Evolutionary conservation across 2,113 vertebrate genomes (phyloP).

Genomic region (Perca flavescens): DNA sequence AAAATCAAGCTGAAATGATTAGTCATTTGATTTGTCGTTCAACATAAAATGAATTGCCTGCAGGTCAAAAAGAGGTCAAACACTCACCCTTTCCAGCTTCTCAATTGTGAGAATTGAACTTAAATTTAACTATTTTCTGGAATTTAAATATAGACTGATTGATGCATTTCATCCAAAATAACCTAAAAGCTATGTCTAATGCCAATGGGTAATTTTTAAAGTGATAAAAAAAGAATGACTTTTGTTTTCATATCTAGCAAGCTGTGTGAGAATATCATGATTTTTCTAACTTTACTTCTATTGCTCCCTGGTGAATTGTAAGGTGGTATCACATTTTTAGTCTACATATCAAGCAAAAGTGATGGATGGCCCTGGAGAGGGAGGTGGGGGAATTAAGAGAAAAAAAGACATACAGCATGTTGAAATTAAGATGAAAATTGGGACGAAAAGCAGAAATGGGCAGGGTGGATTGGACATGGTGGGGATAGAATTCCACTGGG

Average conservation of each 20-base stretch:
- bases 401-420: constrained; percentile 70
- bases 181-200: constrained; percentile 8
- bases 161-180: not conserved
- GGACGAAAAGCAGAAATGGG: constrained; percentile 72
- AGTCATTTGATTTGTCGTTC: not conserved
- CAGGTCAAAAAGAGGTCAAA: not conserved
- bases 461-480: constrained; percentile 65
- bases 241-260: constrained; percentile 27
- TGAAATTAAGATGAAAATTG: constrained; percentile 74
- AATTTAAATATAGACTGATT: not conserved
- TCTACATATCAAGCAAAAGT: constrained; percentile 68
- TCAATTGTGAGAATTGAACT: not conserved
- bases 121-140: not conserved
- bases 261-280: constrained; percentile 44
- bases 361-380: constrained; percentile 65
- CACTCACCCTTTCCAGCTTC: not conserved
- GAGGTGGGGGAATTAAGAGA: constrained; percentile 69
- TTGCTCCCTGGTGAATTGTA: constrained; percentile 49
- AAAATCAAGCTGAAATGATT: constrained; percentile 2
- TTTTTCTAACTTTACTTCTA: constrained; percentile 48
- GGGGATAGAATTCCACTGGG: constrained; percentile 82
- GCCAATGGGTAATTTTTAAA: constrained; percentile 27
- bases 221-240: constrained; percentile 24
- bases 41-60: not conserved
- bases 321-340: constrained; percentile 63